Conservation (phyloP, 2,888 invertebrate genomes). For the Lumbricus terrestris region DNA sequence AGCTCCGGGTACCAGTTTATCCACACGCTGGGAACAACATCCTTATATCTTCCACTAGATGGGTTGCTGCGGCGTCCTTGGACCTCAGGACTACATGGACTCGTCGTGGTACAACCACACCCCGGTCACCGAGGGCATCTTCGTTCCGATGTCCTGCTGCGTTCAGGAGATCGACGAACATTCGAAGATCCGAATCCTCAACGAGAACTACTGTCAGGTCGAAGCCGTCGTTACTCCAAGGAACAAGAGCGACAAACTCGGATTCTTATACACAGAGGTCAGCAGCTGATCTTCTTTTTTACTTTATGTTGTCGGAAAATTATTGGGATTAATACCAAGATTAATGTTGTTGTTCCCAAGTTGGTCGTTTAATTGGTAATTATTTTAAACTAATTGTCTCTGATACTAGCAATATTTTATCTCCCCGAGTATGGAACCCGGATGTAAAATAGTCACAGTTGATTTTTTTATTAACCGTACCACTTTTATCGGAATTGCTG, state of each 20-base stretch:
- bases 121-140: slow-evolving; percentile 21
- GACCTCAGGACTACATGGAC: slow-evolving; percentile 30
- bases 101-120: slow-evolving; percentile 31
- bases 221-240: slow-evolving; percentile 12
- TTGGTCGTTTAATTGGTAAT: no score
- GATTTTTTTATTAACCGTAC: no score
- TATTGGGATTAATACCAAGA: not conserved
- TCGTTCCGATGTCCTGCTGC: slow-evolving; percentile 33
- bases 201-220: slow-evolving; percentile 6
- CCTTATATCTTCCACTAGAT: slow-evolving; percentile 21
- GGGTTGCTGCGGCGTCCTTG: slow-evolving; percentile 31
- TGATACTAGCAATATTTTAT: no score
- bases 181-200: not conserved
- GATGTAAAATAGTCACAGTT: no score
- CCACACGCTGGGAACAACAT: not conserved
- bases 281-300: not conserved
- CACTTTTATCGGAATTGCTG: no score
- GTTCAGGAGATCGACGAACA: not conserved
- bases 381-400: no score
- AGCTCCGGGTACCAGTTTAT: no score
- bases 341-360: no score
- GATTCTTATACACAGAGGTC: slow-evolving; percentile 14
- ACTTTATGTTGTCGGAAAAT: not conserved
- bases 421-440: no score
- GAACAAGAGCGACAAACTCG: slow-evolving; percentile 14